phyloP scores from a whole-genome alignment of 2,113 vertebrate genomes.

The Campylorhamphus procurvoides region DNA sequence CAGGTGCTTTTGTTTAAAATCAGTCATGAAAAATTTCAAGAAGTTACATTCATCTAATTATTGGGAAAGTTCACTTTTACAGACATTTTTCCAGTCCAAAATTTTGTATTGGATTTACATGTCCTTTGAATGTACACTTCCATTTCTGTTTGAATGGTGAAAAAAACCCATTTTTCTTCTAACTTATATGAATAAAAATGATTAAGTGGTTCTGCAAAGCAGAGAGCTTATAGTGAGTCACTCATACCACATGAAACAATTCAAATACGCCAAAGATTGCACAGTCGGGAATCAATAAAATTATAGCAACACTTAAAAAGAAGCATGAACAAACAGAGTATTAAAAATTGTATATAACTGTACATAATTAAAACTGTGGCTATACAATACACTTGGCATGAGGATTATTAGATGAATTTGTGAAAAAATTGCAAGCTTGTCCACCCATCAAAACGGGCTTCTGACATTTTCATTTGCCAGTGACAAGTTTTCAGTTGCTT shows the following conservation, averaged over 20 bases:
- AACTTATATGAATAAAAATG: neutral
- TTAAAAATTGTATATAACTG: neutral
- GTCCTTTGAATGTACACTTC: neutral
- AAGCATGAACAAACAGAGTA: neutral
- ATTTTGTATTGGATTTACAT: neutral
- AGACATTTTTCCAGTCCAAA: neutral
- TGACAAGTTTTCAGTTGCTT: neutral
- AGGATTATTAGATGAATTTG: neutral
- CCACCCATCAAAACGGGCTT: neutral
- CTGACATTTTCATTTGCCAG: neutral
- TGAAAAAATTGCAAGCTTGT: neutral
- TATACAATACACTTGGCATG: neutral
- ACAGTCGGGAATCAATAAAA: neutral
- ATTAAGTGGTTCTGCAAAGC: neutral
- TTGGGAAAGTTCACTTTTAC: neutral
- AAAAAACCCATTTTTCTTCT: neutral
- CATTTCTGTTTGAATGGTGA: neutral
- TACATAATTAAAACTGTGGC: neutral
- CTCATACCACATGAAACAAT: neutral
- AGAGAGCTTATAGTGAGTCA: neutral
- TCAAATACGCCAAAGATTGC: neutral
- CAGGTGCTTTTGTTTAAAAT: neutral
- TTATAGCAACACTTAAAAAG: neutral
- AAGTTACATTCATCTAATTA: neutral
- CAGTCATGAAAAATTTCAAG: neutral